Base-by-base conservation (phyloP, 2,797 vertebrate species). In the Sciurus carolinensis region DNA sequence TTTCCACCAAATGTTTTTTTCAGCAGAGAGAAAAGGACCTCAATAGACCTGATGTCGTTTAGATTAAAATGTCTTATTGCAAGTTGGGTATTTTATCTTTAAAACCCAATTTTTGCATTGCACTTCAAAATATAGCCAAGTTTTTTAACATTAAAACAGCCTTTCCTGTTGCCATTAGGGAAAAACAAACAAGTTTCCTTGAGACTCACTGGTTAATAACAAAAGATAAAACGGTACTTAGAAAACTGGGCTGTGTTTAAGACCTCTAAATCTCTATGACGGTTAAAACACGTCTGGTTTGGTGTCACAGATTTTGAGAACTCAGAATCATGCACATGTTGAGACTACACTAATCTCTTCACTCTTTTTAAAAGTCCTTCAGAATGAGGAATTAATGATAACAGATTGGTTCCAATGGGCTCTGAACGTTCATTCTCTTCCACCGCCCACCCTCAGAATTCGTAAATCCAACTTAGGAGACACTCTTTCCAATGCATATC, bases 1-100 rank as follows among this genome's bases (percentile, higher is more conserved):
- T 50, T 91, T 91, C 57, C 85, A 66, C 24, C 13, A 76, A 94
- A 96, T 83, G 69, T 24, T 79, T 5, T 84, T 95, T 84, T 28
- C 39, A 57, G 26, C 6, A 81, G 30, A 84, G 0, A 4, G 14
- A 1, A 26, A 75, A 71, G 39, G 30, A 33, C 24, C 33, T 88
- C 1, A 50, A 14, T 22, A 36, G 62, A 36, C 30, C n/a, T 62
- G 39, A 81, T 88, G 13, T 44, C 28, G 9, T 83, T 95, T 83
- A 91, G 71, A 86, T 52, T 44, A 26, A 92, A 33, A 42, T n/a
- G 42, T 17, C 18, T 87, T 57, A 30, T 26, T 42, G 50, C 5
- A 75, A 79, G 3, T 47, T 82, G 52, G 18, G 14, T 42, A 18
- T 71, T 73, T 81, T 14, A 33, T 64, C 52, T 89, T 86, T n/a